A percentile compares a stretch with the other conserved stretches of the same genome.
These are phyloP conservation scores for Tetraneura akinire DNA, from an alignment of 1,140 invertebrate genomes.

Conservation along the genomic window DNA sequence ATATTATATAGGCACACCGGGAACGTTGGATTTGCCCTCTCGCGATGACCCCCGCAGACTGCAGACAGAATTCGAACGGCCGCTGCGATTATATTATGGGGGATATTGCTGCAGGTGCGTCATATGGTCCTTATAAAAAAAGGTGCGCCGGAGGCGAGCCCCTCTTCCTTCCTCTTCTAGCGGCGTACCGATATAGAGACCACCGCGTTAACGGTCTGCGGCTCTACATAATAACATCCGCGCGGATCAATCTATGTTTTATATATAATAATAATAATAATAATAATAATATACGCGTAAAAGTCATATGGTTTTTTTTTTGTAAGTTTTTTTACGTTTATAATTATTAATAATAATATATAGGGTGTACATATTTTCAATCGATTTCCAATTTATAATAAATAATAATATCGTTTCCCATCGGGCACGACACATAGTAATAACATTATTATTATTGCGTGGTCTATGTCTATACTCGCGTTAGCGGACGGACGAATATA, in stretches of 20 bases:
- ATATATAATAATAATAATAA: too few species aligned
- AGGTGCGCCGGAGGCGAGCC: conserved; percentile 9
- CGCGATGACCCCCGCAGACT: neutral
- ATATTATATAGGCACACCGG: too few species aligned
- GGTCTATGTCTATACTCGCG: too few species aligned
- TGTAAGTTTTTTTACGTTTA: neutral
- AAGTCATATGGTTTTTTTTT: too few species aligned
- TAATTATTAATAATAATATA: neutral
- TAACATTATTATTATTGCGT: too few species aligned
- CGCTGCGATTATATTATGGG: neutral
- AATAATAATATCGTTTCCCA: too few species aligned
- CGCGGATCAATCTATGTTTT: too few species aligned
- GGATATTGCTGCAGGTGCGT: conserved; percentile 19
- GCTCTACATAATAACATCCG: conserved; percentile 47
- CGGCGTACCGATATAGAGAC: neutral
- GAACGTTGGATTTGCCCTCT: neutral
- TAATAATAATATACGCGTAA: too few species aligned
- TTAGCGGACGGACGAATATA: too few species aligned
- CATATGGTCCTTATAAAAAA: conserved; percentile 19
- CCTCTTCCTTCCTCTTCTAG: neutral
- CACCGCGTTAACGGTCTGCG: conserved; percentile 32
- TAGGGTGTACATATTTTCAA: neutral
- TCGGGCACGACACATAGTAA: too few species aligned
- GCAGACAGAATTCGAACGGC: neutral
- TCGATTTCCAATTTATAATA: neutral